Base-by-base conservation (phyloP, 2,113 vertebrate genomes). In the Lasiurus cinereus region DNA sequence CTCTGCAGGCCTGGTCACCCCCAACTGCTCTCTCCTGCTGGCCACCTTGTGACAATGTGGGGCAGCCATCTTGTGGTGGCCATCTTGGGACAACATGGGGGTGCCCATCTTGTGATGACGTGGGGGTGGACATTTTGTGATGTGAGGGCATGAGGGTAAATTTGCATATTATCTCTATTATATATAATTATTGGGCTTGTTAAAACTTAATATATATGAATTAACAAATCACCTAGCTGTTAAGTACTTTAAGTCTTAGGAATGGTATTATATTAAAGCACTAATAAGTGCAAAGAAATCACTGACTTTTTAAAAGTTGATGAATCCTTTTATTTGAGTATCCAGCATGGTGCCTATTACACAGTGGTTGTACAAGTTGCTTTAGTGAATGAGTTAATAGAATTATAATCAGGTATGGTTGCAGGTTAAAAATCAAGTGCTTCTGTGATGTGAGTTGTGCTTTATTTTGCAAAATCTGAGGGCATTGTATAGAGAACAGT, bases 321-420 rank as follows among this genome's bases (percentile, higher is more conserved):
- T 91, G 66, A 56, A 83, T 94, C 9, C 62, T 93, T 91, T 70
- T 52, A 80, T 87, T 90, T 82, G 64, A 94, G 15, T 78, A 18
- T 80, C 22, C 12, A 54, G 46, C 24, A 15, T 74, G 39, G 33
- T 87, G 6, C 52, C 33, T 82, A 16, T 50, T n/a, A 77, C 11
- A n/a, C 8, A 69, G 18, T 36, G 52, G 10, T 77, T 83, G 39
- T 79, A 18, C 7, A 59, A 29, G 8, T 50, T 27, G 16, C n/a
- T 64, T 91, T 94, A 91, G 69, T 94, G 33, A 67, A 43, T 73
- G 39, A 72, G 13, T 79, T 93, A 79, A 21, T 88, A 62, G 56
- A 36, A 43, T 79, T 74, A 3, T 56, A 66, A 72, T 33, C 22
- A 84, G 5, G 4, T 76, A 1, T 76, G 31, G 92, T 12, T 90